Base-by-base conservation (phyloP, 2,888 invertebrate genomes). In the Lasioglossum oenotherae region DNA sequence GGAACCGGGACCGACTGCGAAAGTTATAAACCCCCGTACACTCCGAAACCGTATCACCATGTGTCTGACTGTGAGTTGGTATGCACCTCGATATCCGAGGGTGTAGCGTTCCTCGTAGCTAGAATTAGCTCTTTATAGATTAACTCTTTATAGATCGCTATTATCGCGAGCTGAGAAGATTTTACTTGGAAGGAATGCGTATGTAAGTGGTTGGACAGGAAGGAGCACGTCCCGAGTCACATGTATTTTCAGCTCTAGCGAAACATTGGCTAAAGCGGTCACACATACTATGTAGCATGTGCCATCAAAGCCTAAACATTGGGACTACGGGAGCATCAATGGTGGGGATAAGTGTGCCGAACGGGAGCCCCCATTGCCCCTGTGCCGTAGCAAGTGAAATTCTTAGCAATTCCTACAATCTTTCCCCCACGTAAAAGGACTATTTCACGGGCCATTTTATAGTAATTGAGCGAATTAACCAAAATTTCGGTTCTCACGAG, bases 401-500 rank as follows among this genome's bases (percentile, higher is more conserved):
- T 49, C 49, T 16, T 19, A 23, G 23, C 4, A 53, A 53, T 53
- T 53, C 23, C 8, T 53, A 8, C 53, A 53, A 53, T 53, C 23
- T 53, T 53, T 53, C 53, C 3, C 23, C 23, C 10, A 23, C 23
- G 10, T 10, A 1, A n/a, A 10, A n/a, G 23, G 53, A 53, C 53
- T 10, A 53, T 53, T 23, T 53, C 53, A 53, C 10, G 53, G n/a
- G 3, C 4, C 53, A 53, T 8, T 53, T 53, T n/a, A 3, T 23
- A 53, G 53, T 10, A 53, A 53, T 53, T 23, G 35, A n/a, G 38
- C 2, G n/a, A 41, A n/a, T n/a, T 14, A n/a, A 57, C 23, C 27
- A 60, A 82, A 83, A 75, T 53, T 75, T 80, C 75, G 41, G 23
- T 80, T 80, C 80, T 71, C 76, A 80, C 80, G 69, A 23, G 27